A percentile compares a stretch with the other conserved stretches of the same genome.
phyloP scores from a whole-genome alignment of 2,113 vertebrate species.

The Siniperca chuatsi region DNA sequence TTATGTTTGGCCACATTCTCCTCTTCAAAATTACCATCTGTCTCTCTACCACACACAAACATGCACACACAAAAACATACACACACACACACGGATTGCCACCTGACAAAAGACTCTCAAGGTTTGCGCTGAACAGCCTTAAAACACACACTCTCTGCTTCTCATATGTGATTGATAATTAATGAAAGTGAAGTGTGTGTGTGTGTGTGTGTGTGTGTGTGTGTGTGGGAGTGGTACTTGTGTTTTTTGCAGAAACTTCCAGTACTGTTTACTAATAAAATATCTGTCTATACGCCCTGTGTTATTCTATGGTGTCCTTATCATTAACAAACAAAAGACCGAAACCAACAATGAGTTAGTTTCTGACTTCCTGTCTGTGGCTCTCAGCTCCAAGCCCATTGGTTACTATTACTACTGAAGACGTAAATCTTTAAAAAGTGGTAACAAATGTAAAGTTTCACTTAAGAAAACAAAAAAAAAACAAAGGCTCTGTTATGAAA shows the following conservation, averaged over 20 bases:
- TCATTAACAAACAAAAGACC: too few relatives aligned
- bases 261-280: neutral
- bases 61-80: constrained; percentile 10
- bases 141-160: neutral
- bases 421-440: too few relatives aligned
- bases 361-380: too few relatives aligned
- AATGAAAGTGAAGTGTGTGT: neutral
- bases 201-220: neutral
- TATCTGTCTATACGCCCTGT: neutral
- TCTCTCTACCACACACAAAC: constrained; percentile 1
- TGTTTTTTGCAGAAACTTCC: neutral
- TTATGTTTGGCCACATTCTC: constrained; percentile 49
- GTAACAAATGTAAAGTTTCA: too few relatives aligned
- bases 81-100: constrained; percentile 8
- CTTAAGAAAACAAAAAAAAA: too few relatives aligned
- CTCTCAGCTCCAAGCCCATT: too few relatives aligned
- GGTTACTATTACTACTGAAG: too few relatives aligned
- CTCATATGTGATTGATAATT: constrained; percentile 33
- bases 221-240: neutral
- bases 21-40: constrained; percentile 61
- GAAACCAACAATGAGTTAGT: too few relatives aligned
- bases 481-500: too few relatives aligned
- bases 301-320: too few relatives aligned
- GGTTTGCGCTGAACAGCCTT: neutral
- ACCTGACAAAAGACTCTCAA: constrained; percentile 35